phyloP scores from a whole-genome alignment of 2,888 invertebrate species.

The Trichopria drosophilae region DNA sequence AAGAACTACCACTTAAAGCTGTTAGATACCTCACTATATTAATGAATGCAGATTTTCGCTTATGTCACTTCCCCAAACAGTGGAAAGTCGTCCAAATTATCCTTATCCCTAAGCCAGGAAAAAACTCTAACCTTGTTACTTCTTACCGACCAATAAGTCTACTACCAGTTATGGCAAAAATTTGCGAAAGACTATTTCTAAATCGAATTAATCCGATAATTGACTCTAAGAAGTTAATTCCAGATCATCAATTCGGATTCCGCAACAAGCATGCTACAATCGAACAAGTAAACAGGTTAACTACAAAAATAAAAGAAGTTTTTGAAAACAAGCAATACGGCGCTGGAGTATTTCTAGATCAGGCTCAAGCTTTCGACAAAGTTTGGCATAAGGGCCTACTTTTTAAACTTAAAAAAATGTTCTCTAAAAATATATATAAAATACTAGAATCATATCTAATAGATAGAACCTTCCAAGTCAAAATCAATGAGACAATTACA shows the following conservation, averaged over 20 bases:
- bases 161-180: constrained; percentile 36
- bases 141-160: constrained; percentile 39
- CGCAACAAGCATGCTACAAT: constrained; percentile 32
- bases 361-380: constrained; percentile 32
- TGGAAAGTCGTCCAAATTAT: constrained; percentile 37
- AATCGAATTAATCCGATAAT: constrained; percentile 27
- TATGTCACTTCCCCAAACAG: constrained; percentile 38
- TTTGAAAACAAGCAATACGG: constrained; percentile 31
- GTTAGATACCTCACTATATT: constrained; percentile 35
- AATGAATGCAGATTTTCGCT: constrained; percentile 34
- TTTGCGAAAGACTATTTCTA: constrained; percentile 39
- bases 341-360: constrained; percentile 27
- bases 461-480: constrained; percentile 21
- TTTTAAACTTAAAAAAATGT: constrained; percentile 21
- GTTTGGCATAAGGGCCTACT: constrained; percentile 35
- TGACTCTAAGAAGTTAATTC: constrained; percentile 26
- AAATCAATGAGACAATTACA: neutral
- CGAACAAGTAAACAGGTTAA: constrained; percentile 30
- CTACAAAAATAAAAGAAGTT: constrained; percentile 12
- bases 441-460: constrained; percentile 24
- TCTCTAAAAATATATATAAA: constrained; percentile 18
- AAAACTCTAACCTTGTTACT: constrained; percentile 32
- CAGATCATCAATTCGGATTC: constrained; percentile 38
- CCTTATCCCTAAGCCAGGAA: constrained; percentile 36
- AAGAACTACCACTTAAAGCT: constrained; percentile 37